Evolutionary conservation across 37 sponge, comb jelly and placozoan species (phyloP).

Genomic region (Cladorhizidae sp.): DNA sequence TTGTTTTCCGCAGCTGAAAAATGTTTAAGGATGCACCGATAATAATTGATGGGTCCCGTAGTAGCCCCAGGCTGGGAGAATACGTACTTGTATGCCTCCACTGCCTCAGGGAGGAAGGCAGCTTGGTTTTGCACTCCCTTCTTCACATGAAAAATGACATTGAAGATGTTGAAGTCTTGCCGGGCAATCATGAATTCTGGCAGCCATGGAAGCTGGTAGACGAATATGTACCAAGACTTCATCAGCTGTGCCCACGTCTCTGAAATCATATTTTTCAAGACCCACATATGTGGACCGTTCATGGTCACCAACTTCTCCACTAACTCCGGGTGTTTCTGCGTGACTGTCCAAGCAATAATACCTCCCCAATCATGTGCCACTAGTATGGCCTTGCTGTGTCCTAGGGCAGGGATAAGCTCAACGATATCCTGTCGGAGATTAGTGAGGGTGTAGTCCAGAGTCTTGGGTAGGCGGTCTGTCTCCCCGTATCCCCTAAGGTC

Average conservation of each 20-base stretch:
- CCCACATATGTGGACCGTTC: constrained; percentile 60
- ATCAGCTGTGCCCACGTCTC: constrained; percentile 18
- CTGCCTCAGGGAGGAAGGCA: constrained; percentile 53
- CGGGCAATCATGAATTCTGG: constrained; percentile 54
- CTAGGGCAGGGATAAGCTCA: constrained; percentile 67
- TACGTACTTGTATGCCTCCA: constrained; percentile 68
- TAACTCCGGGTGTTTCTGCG: constrained; percentile 56
- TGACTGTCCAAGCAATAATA: constrained; percentile 57
- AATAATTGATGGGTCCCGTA: constrained; percentile 78
- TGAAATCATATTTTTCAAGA: background rate
- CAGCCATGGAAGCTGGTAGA: constrained; percentile 57
- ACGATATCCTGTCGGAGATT: constrained; percentile 50
- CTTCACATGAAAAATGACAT: constrained; percentile 12
- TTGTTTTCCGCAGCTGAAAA: background rate
- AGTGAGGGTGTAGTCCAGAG: constrained; percentile 35
- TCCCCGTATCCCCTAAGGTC: constrained; percentile 70
- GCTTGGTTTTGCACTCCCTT: constrained; percentile 57
- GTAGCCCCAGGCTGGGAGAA: constrained; percentile 74
- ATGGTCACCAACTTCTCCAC: constrained; percentile 50
- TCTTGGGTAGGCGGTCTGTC: constrained; percentile 57
- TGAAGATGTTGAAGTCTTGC: constrained; percentile 48
- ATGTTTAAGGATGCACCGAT: constrained; percentile 38
- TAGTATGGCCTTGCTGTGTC: constrained; percentile 44
- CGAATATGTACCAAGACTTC: constrained; percentile 44
- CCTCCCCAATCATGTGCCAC: constrained; percentile 77